Evolutionary conservation across 2,888 invertebrate species (phyloP).

Genomic region (Colletes collaris): DNA sequence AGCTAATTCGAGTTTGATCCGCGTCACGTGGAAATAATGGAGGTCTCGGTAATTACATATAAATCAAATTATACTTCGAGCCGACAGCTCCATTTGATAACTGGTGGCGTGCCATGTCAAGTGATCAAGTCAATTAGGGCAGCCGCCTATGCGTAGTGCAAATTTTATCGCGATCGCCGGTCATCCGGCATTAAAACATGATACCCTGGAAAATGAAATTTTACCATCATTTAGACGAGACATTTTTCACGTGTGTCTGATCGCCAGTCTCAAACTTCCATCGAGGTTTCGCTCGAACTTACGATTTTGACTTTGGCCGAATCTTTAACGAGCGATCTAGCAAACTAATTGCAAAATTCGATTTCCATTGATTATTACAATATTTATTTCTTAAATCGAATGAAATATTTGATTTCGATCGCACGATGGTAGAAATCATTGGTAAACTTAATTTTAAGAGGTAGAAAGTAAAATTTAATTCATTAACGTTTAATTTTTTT

Average conservation of each 20-base stretch:
- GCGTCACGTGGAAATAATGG: conserved; percentile 80
- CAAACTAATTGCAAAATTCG: no score
- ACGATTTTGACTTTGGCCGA: not conserved
- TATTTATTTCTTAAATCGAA: no score
- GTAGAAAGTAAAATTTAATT: no score
- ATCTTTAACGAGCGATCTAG: not conserved
- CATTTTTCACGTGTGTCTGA: not conserved
- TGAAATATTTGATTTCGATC: no score
- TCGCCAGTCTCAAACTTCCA: not conserved
- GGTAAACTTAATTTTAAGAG: no score
- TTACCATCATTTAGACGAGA: conserved; percentile 2
- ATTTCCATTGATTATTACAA: no score
- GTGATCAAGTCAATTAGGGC: conserved; percentile 70
- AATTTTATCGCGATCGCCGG: conserved; percentile 57
- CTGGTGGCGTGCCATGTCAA: conserved; percentile 67
- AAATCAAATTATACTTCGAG: conserved; percentile 75
- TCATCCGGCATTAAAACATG: conserved; percentile 33
- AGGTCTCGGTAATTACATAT: conserved; percentile 76
- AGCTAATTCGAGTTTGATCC: conserved; percentile 80
- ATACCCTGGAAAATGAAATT: conserved; percentile 18
- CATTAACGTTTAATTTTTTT: no score
- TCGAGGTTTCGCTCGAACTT: not conserved
- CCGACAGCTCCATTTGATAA: conserved; percentile 70
- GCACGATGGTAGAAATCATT: no score
- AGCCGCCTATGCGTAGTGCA: conserved; percentile 34